Percentiles rank a stretch among this genome's conserved stretches.
Evolutionary conservation across 1,140 invertebrate genomes (phyloP).

Genomic region (Theocolax elegans): DNA sequence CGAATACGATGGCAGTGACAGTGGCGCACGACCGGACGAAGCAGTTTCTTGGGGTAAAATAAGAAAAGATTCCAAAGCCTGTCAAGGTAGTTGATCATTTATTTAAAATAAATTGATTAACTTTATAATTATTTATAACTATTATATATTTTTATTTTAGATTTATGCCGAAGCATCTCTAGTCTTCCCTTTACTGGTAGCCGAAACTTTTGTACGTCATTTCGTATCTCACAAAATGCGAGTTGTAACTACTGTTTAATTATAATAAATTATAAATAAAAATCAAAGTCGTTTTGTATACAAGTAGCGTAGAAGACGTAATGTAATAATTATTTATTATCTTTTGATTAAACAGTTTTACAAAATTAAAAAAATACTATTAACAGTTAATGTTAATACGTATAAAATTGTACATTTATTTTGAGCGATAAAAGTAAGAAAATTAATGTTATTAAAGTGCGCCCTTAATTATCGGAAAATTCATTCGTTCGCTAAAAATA

Average conservation of each 20-base stretch:
- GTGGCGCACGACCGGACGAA: constrained; percentile 97
- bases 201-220: constrained; percentile 87
- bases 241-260: constrained; percentile 39
- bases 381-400: too few relatives aligned
- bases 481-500: too few relatives aligned
- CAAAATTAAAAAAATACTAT: too few relatives aligned
- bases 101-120: not conserved
- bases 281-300: constrained; percentile 14
- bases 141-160: constrained; percentile 59
- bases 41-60: constrained; percentile 99
- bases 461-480: too few relatives aligned
- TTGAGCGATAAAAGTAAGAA: too few relatives aligned
- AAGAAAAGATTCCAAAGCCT: constrained; percentile 76
- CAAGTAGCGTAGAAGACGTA: constrained; percentile 16
- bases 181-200: constrained; percentile 94
- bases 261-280: constrained; percentile 38
- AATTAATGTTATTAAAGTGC: too few relatives aligned
- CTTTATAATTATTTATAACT: constrained; percentile 11
- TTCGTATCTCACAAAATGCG: constrained; percentile 41
- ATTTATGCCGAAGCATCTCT: constrained; percentile 95
- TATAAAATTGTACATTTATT: too few relatives aligned
- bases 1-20: constrained; percentile 99
- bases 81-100: constrained; percentile 80
- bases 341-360: too few relatives aligned
- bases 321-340: too few relatives aligned